Evolutionary conservation across 2,888 invertebrate species (phyloP).

Genomic region (Troglohyphantes excavatus): DNA sequence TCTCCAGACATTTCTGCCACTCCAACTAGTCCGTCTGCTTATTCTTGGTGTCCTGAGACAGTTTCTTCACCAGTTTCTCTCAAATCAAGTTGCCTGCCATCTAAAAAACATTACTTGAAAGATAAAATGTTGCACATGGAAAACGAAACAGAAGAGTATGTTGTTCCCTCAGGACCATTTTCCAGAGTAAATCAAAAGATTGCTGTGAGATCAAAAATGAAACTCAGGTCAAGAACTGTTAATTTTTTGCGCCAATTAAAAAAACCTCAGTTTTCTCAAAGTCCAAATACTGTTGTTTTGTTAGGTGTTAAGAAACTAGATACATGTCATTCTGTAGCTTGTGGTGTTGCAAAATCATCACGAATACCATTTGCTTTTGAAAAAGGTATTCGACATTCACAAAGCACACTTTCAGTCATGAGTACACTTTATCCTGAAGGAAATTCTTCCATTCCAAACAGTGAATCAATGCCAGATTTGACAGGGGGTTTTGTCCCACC

Average conservation of each 20-base stretch:
- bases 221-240: conserved; percentile 77
- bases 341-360: conserved; percentile 62
- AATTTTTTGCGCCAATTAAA: conserved; percentile 78
- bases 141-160: conserved; percentile 72
- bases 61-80: conserved; percentile 46
- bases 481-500: conserved; percentile 79
- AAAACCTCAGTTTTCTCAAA: conserved; percentile 70
- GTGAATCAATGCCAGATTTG: conserved; percentile 82
- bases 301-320: conserved; percentile 78
- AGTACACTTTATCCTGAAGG: conserved; percentile 70
- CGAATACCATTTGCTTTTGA: conserved; percentile 68
- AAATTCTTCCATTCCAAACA: conserved; percentile 81
- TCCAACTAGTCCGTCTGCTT: conserved; percentile 78
- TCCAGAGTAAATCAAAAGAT: conserved; percentile 73
- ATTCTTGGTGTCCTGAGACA: conserved; percentile 76
- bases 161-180: conserved; percentile 55
- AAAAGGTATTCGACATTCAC: conserved; percentile 81
- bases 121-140: conserved; percentile 74
- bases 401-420: conserved; percentile 82
- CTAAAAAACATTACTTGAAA: conserved; percentile 69
- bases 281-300: conserved; percentile 69
- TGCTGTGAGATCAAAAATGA: conserved; percentile 76
- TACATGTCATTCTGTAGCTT: conserved; percentile 43
- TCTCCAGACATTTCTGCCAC: conserved; percentile 74
- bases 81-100: conserved; percentile 49